Percentiles rank a stretch among this genome's conserved stretches.
Conservation (phyloP, 2,113 vertebrate genomes). For the Theristicus caerulescens region DNA sequence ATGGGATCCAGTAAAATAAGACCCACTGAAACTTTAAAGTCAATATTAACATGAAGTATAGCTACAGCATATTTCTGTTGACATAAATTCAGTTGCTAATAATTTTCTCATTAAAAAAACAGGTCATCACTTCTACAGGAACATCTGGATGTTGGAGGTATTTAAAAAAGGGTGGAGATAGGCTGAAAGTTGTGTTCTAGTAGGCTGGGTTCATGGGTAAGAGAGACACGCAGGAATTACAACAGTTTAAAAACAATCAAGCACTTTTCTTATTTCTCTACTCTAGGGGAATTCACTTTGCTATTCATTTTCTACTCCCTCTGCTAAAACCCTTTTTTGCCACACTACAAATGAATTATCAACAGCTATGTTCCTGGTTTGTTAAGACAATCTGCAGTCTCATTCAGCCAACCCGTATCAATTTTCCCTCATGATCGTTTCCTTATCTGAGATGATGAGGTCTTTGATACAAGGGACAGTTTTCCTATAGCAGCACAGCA, state of each 20-base stretch:
- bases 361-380: not conserved
- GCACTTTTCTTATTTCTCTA: not conserved
- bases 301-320: not conserved
- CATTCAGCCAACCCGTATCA: not conserved
- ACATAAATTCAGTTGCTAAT: not conserved
- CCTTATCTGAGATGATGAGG: not conserved
- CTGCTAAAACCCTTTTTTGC: not conserved
- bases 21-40: not conserved
- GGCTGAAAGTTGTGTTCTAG: not conserved
- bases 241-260: not conserved
- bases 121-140: not conserved
- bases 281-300: not conserved
- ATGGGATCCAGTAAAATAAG: not conserved
- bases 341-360: not conserved
- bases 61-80: not conserved
- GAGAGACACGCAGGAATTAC: not conserved
- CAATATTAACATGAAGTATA: not conserved
- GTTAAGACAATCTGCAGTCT: not conserved
- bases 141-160: not conserved
- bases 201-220: not conserved
- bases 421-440: rapidly evolving
- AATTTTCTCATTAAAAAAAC: not conserved
- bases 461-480: not conserved
- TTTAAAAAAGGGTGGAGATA: not conserved
- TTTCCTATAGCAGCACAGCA: not conserved